A percentile compares a stretch with the other conserved stretches of the same genome.
These are phyloP conservation scores for Ennomos fuscantarius DNA, from an alignment of 2,888 invertebrate genomes.

Conservation along the genomic window DNA sequence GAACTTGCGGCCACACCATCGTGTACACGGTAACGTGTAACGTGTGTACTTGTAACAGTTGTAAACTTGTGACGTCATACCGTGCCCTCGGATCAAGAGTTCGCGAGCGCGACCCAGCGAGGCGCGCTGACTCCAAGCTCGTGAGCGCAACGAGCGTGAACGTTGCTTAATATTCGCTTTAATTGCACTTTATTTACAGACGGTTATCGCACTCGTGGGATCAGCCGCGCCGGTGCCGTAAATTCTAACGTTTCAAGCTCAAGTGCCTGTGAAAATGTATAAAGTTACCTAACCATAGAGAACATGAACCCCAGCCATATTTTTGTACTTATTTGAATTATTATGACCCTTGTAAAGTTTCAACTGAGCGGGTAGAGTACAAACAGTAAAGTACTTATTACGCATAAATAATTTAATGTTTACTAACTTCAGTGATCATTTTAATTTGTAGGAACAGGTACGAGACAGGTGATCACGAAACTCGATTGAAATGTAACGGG, in stretches of 20 bases:
- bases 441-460: not conserved
- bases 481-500: too few species aligned
- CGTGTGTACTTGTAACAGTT: not conserved
- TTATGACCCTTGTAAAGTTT: too few species aligned
- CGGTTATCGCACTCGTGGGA: slow-evolving; percentile 17
- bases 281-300: not conserved
- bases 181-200: slow-evolving; percentile 32
- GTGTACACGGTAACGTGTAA: too few species aligned
- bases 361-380: not conserved
- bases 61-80: not conserved
- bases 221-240: slow-evolving; percentile 4
- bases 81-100: slow-evolving; percentile 11
- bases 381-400: not conserved
- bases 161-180: slow-evolving; percentile 26
- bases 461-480: too few species aligned
- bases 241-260: slow-evolving; percentile 16
- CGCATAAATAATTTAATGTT: not conserved
- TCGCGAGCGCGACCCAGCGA: slow-evolving; percentile 13
- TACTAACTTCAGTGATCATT: not conserved
- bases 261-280: slow-evolving; percentile 29
- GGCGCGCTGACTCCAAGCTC: slow-evolving; percentile 31
- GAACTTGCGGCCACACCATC: too few species aligned
- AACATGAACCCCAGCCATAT: not conserved
- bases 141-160: slow-evolving; percentile 24
- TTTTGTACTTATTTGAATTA: too few species aligned